phyloP scores from a whole-genome alignment of 2,888 invertebrate genomes.

The Drosophila vallismaia region DNA sequence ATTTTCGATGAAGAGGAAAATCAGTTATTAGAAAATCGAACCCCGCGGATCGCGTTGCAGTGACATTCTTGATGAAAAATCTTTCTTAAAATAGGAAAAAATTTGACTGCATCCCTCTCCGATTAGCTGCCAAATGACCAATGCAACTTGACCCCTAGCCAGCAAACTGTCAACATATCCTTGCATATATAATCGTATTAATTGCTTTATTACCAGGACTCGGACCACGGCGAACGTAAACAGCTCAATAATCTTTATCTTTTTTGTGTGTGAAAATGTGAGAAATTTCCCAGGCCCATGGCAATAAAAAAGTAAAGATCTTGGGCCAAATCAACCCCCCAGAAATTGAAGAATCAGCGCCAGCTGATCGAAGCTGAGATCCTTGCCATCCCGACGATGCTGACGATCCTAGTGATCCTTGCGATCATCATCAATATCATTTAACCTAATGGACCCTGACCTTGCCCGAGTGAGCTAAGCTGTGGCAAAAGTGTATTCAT shows the following conservation, averaged over 20 bases:
- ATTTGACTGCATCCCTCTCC: conserved; percentile 17
- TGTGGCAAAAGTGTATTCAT: conserved; percentile 77
- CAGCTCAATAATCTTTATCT: conserved; percentile 59
- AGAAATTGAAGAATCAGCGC: conserved; percentile 20
- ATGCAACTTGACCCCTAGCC: conserved; percentile 65
- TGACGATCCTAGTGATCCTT: conserved; percentile 2
- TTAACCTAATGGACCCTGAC: conserved; percentile 83
- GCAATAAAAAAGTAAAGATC: conserved; percentile 12
- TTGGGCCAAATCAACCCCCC: conserved; percentile 49
- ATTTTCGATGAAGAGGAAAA: conserved; percentile 32
- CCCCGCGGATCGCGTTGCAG: conserved; percentile 31
- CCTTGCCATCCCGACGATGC: conserved; percentile 8
- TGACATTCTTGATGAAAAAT: conserved; percentile 14
- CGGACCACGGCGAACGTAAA: conserved; percentile 53
- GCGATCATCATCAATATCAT: conserved; percentile 75
- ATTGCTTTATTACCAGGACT: conserved; percentile 74
- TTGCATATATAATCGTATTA: conserved; percentile 79
- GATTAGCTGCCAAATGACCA: conserved; percentile 52
- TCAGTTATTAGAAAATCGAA: conserved; percentile 50
- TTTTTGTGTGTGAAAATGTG: conserved; percentile 52
- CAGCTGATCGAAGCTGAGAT: conserved; percentile 57
- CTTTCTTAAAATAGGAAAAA: conserved; percentile 1
- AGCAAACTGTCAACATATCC: conserved; percentile 70
- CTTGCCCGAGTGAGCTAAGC: conserved; percentile 72
- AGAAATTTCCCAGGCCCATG: conserved; percentile 55